Base-by-base conservation (phyloP, 1,140 invertebrate genomes). In the Lineus longissimus region DNA sequence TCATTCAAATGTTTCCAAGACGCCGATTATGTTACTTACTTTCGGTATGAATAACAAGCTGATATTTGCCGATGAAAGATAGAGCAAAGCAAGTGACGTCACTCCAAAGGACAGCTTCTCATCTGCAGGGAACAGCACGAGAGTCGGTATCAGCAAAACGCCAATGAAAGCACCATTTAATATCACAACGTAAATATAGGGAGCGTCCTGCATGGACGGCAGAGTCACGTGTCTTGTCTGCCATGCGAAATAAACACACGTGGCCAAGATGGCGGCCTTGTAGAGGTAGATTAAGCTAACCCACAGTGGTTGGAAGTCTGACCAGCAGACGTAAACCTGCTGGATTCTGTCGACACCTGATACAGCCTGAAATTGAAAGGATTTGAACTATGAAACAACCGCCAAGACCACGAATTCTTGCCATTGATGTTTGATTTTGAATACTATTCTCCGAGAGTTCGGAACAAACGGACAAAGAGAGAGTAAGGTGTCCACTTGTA, bases 211-310 rank as follows among this genome's bases (percentile, higher is more conserved):
- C n/a, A 64, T 60, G 15, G 63, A 61, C 17, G 63, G 63, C 27
- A 64, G 59, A 17, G 63, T 64, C 57, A 64, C 63, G 43, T 51
- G 58, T 22, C 63, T 29, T 2, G 63, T 64, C 19, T 64, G 63
- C 63, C 63, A 64, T 6, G 63, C 43, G 51, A 64, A 64, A 19
- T 54, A 61, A 15, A 64, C 7, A 11, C 63, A 57, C 22, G 45
- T 29, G 0, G 45, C 36, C 2, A 64, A 40, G 6, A 64, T 19
- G 25, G 31, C 40, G 11, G 29, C 59, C 36, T 64, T 64, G 59
- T 61, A 61, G 43, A 33, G 41, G 30, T 64, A 64, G 45, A 61
- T 31, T 1, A 64, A 17, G 27, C 27, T 33, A 13, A 64, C 47
- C 63, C 63, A 64, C 19, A 54, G 2, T 15, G 27, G 36, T 31